These are phyloP conservation scores for Aphodius granarius DNA, from an alignment of 2,888 invertebrate species.

Conservation along the genomic window DNA sequence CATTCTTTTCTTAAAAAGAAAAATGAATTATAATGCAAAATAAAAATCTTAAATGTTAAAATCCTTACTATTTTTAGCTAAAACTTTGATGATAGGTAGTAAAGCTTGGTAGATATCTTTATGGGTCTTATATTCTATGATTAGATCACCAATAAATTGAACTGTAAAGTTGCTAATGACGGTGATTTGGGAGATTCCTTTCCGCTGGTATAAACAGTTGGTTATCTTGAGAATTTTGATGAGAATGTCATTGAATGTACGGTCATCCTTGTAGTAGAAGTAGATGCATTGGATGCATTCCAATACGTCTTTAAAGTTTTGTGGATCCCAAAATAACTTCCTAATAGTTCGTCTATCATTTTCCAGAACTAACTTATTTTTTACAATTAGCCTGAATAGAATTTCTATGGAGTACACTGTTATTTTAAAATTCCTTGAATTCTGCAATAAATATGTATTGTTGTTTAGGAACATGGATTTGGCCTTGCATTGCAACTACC, in stretches of 20 bases:
- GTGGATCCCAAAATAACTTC: constrained; percentile 30
- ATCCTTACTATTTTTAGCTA: constrained; percentile 35
- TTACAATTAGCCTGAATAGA: constrained; percentile 32
- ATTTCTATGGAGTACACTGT: constrained; percentile 34
- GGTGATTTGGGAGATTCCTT: constrained; percentile 30
- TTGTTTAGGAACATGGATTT: neutral
- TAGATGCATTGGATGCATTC: constrained; percentile 34
- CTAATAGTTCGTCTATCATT: constrained; percentile 31
- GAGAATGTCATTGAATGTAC: constrained; percentile 31
- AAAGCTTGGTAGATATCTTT: constrained; percentile 29
- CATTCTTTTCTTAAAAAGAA: constrained; percentile 33
- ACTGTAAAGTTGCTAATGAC: constrained; percentile 25
- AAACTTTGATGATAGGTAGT: constrained; percentile 33
- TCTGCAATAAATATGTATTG: constrained; percentile 28
- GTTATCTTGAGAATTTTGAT: constrained; percentile 34
- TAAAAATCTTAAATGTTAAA: neutral
- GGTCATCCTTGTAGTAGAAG: constrained; percentile 28
- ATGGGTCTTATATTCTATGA: constrained; percentile 20
- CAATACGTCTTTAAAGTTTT: constrained; percentile 31
- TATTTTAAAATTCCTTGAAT: constrained; percentile 32
- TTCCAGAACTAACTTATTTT: constrained; percentile 29
- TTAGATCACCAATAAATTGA: constrained; percentile 29
- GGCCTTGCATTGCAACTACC: constrained; percentile 2
- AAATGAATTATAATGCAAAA: neutral
- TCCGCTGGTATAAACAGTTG: constrained; percentile 31